Percentiles rank a stretch among this genome's conserved stretches.
Conservation (phyloP, 2,797 vertebrate genomes). For the Odontamblyopus lacepedii region DNA sequence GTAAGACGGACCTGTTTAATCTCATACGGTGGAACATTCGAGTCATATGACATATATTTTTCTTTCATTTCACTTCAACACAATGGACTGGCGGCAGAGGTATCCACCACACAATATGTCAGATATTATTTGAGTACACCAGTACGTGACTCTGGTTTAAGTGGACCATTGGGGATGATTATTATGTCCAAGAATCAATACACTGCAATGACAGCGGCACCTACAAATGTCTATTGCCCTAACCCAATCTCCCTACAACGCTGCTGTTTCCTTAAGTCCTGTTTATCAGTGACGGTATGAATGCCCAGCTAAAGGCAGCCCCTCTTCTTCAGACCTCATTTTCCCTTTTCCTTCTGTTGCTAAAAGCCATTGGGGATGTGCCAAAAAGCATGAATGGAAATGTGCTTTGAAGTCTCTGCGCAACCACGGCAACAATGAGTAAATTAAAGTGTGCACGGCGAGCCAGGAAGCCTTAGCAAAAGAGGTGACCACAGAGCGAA, state of each 20-base stretch:
- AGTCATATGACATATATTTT: no score
- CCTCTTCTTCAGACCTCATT: slow-evolving; percentile 7
- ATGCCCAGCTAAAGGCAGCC: slow-evolving; percentile 1
- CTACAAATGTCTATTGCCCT: slow-evolving; percentile 21
- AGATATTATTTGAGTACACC: neutral
- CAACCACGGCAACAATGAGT: slow-evolving; percentile 4
- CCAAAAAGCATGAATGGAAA: slow-evolving; percentile 27
- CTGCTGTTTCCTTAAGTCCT: slow-evolving; percentile 15
- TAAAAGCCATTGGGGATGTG: slow-evolving; percentile 9
- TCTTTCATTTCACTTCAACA: no score
- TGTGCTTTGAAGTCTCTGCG: slow-evolving; percentile 10
- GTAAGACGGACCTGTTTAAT: no score
- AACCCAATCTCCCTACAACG: slow-evolving; percentile 15
- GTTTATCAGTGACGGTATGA: slow-evolving; percentile 13
- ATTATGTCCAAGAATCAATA: slow-evolving; percentile 49
- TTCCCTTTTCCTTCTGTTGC: neutral
- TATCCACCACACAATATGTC: no score
- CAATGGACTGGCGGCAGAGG: no score
- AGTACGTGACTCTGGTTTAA: slow-evolving; percentile 39
- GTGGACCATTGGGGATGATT: slow-evolving; percentile 30
- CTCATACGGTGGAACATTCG: no score
- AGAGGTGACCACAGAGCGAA: slow-evolving; percentile 9
- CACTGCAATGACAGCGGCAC: slow-evolving; percentile 12
- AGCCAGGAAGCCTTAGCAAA: slow-evolving; percentile 4
- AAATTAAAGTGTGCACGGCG: slow-evolving; percentile 15